Percentiles rank a stretch among this genome's conserved stretches.
phyloP scores from a whole-genome alignment of 2,113 vertebrate species.

The Otocyon megalotis region DNA sequence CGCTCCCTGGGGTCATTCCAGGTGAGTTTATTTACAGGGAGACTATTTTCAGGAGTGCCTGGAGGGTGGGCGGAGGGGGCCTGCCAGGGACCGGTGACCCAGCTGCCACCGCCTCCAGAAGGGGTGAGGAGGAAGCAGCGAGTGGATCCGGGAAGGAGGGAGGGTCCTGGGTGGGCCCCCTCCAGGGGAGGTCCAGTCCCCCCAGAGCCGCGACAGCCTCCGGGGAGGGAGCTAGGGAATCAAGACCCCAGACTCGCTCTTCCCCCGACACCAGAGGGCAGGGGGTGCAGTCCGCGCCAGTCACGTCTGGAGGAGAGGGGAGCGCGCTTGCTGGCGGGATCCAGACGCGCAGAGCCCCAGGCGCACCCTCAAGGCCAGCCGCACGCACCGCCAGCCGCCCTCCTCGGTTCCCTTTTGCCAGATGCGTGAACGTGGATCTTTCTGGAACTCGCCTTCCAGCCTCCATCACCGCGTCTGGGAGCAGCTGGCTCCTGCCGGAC shows the following conservation, averaged over 20 bases:
- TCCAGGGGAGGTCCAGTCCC: not conserved
- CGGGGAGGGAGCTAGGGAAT: not conserved
- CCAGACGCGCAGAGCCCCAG: no score
- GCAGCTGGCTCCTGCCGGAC: not conserved
- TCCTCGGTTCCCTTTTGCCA: not conserved
- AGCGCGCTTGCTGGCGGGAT: not conserved
- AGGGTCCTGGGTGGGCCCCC: not conserved
- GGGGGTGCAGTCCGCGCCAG: fast-evolving
- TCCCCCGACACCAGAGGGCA: not conserved
- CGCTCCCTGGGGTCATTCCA: not conserved
- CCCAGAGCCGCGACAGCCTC: not conserved
- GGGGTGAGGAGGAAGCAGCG: not conserved
- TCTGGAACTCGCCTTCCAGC: not conserved
- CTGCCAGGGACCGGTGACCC: fast-evolving
- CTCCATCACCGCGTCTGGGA: not conserved
- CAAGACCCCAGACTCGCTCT: not conserved
- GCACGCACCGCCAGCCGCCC: fast-evolving
- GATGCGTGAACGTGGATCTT: fast-evolving
- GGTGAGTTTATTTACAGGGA: not conserved
- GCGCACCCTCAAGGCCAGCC: not conserved
- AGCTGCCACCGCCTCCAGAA: not conserved
- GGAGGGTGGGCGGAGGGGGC: not conserved
- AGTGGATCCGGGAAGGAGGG: not conserved
- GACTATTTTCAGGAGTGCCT: not conserved
- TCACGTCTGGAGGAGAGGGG: not conserved